Evolutionary conservation across 2,888 invertebrate genomes (phyloP), one percentile per base, ranked within the genome.

Genomic region (Pyrgus malvae): DNA sequence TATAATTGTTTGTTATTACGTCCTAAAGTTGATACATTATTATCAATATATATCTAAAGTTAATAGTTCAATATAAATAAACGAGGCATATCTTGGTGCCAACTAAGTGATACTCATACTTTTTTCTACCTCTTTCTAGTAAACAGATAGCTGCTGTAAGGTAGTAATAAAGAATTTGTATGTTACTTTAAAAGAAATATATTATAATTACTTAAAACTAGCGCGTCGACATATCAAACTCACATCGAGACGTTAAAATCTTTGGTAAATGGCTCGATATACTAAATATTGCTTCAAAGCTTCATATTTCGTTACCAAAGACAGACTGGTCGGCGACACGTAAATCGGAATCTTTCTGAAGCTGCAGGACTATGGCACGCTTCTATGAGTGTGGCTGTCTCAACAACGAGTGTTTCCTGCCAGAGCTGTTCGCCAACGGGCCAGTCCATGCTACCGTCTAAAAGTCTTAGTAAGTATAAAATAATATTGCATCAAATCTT

Each of bases 211-310:
- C 49, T 59, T 61, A 62, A 37, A 23, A 12, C 58, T 61, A 64
- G 54, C 49, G 46, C 41, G 45, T 61, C 57, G 59, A 60, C 49
- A 51, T 57, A 48, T 49, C 56, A 61, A 48, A 56, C 56, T 59
- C 41, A 33, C 33, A 29, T 58, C 56, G 57, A 64, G 59, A 61
- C 60, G 49, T 63, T 60, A 58, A 54, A 68, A 62, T 85, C 86
- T 85, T 85, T 85, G 84, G 85, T 77, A 40, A 76, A 68, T 61
- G 59, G 41, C 63, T 41, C 21, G 37, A 48, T 63, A 57, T 59
- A 62, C 62, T 62, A 60, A 60, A 62, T 59, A 64, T 64, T 61
- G 71, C 72, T 75, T 69, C 55, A 45, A 70, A 73, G 70, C 51
- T 48, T 46, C 55, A 59, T 46, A 45, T 53, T 59, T 58, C 62